These are phyloP conservation scores for Brachyptera risi DNA, from an alignment of 2,888 invertebrate genomes.

Conservation along the genomic window DNA sequence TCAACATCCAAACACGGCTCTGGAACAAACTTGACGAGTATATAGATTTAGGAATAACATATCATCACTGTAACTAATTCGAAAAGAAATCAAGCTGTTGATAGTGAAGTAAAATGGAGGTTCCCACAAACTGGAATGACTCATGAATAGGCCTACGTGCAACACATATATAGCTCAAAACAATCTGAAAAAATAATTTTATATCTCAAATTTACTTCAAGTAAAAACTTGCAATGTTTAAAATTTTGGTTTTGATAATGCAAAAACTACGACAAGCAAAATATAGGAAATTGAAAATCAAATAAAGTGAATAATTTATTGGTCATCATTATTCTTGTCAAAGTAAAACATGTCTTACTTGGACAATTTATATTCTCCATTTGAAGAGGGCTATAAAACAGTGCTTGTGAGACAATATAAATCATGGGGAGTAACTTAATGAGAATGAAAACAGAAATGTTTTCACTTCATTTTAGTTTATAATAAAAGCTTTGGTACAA, in stretches of 20 bases:
- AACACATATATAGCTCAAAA: not conserved
- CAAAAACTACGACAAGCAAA: not conserved
- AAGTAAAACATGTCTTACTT: not conserved
- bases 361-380: no score
- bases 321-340: not conserved
- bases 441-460: no score
- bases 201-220: not conserved
- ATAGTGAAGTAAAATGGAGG: no score
- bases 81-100: no score
- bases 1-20: no score
- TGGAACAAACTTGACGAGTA: no score
- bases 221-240: not conserved
- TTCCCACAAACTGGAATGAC: no score
- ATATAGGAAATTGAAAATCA: not conserved
- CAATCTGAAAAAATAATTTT: not conserved
- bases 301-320: not conserved
- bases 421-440: no score
- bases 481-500: no score
- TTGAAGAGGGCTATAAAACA: no score
- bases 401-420: no score
- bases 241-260: not conserved
- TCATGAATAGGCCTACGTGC: not conserved
- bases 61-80: not conserved
- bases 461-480: no score
- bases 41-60: not conserved